A percentile compares a stretch with the other conserved stretches of the same genome.
These are phyloP conservation scores for Drosophila ercepeae DNA, from an alignment of 1,140 invertebrate species.

Conservation along the genomic window DNA sequence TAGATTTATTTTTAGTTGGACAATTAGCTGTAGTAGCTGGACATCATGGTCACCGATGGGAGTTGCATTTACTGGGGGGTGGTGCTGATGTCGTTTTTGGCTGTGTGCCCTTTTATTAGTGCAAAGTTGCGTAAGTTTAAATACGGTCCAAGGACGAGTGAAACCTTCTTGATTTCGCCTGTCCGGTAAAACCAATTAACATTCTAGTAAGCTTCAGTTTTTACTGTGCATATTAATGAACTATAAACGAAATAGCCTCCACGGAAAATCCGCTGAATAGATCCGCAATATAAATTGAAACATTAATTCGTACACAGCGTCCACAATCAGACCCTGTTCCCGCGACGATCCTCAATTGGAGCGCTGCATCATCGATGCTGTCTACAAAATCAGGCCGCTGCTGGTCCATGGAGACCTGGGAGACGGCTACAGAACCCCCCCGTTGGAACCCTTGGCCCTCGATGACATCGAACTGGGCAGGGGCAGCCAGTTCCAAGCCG, in stretches of 20 bases:
- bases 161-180: background rate
- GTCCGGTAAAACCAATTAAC: no score
- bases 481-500: constrained; percentile 71
- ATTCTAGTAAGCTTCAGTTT: no score
- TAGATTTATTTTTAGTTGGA: background rate
- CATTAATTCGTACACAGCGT: constrained; percentile 64
- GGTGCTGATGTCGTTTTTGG: constrained; percentile 26
- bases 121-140: constrained; percentile 66
- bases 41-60: constrained; percentile 36
- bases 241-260: background rate
- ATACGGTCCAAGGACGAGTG: constrained; percentile 4
- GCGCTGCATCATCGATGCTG: constrained; percentile 84
- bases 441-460: constrained; percentile 71
- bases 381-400: constrained; percentile 84
- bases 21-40: constrained; percentile 1
- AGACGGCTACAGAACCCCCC: constrained; percentile 71
- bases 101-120: constrained; percentile 32
- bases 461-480: constrained; percentile 75
- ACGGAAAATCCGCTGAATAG: background rate
- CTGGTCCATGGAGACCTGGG: constrained; percentile 84
- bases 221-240: background rate
- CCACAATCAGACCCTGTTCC: constrained; percentile 84
- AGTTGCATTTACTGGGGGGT: constrained; percentile 6
- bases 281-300: background rate
- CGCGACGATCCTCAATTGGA: constrained; percentile 84